A percentile compares a stretch with the other conserved stretches of the same genome.
phyloP scores from a whole-genome alignment of 2,113 vertebrate genomes.

The Laticauda colubrina region DNA sequence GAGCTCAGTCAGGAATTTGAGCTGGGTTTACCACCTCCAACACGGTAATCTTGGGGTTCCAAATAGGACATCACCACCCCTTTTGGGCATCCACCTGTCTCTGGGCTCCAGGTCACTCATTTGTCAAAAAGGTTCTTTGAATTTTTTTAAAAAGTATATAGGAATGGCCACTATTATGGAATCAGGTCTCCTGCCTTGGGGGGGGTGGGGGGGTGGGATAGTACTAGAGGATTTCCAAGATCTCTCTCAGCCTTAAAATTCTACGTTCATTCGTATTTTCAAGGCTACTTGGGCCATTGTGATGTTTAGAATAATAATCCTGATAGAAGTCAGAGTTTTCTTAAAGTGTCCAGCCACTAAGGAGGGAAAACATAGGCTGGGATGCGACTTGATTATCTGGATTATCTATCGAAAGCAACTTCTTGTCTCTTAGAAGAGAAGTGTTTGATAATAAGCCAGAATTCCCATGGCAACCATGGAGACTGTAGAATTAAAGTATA shows the following conservation, averaged over 20 bases:
- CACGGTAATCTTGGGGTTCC: background rate
- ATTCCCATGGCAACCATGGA: background rate
- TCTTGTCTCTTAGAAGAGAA: background rate
- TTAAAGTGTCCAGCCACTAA: background rate
- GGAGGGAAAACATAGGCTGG: background rate
- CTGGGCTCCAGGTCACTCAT: background rate
- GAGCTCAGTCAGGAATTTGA: background rate
- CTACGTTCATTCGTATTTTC: background rate
- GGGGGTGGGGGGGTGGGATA: too few relatives aligned
- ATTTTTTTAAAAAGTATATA: background rate
- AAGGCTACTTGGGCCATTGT: background rate
- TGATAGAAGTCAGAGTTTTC: background rate
- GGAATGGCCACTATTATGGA: background rate
- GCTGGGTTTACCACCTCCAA: too few relatives aligned
- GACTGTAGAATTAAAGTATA: background rate
- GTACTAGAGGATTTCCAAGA: too few relatives aligned
- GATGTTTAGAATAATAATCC: background rate
- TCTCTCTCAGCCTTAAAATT: too few relatives aligned
- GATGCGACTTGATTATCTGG: background rate
- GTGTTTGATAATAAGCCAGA: background rate
- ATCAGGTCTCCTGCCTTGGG: too few relatives aligned
- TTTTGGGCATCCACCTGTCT: background rate
- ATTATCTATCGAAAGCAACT: background rate
- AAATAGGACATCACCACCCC: background rate
- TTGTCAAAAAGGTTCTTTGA: background rate